These are phyloP conservation scores for Argyresthia goedartella DNA, from an alignment of 2,888 invertebrate genomes.

Conservation along the genomic window DNA sequence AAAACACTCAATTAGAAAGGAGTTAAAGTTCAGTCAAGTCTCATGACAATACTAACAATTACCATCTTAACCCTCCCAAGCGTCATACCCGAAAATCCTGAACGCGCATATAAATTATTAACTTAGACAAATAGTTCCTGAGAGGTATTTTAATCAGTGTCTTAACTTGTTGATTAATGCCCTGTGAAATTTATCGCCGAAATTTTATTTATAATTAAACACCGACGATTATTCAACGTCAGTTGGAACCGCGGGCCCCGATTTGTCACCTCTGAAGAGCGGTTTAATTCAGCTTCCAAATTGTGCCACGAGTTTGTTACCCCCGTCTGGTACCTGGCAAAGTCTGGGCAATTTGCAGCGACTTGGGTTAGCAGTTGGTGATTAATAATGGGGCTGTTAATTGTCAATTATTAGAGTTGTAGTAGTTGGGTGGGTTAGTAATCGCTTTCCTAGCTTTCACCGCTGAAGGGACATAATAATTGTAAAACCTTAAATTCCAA, in stretches of 20 bases:
- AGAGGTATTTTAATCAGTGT: slow-evolving; percentile 73
- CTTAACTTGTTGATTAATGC: slow-evolving; percentile 72
- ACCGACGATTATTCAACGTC: slow-evolving; percentile 65
- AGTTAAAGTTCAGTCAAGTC: too few relatives aligned
- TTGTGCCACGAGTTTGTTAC: slow-evolving; percentile 56
- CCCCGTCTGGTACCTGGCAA: slow-evolving; percentile 35
- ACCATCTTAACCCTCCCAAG: too few relatives aligned
- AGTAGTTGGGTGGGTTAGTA: background rate
- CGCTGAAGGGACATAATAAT: too few relatives aligned
- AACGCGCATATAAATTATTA: slow-evolving; percentile 50
- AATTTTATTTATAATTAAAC: slow-evolving; percentile 72
- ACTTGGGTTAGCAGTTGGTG: slow-evolving; percentile 16
- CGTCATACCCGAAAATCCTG: too few relatives aligned
- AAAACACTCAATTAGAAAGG: too few relatives aligned
- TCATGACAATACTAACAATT: too few relatives aligned
- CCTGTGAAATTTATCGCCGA: slow-evolving; percentile 63
- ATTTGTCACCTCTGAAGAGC: slow-evolving; percentile 61
- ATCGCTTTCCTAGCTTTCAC: too few relatives aligned
- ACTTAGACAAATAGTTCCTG: slow-evolving; percentile 65
- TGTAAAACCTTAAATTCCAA: too few relatives aligned
- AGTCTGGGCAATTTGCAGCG: slow-evolving; percentile 35
- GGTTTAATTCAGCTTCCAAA: slow-evolving; percentile 60
- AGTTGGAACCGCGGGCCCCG: slow-evolving; percentile 53
- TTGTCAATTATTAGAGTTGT: slow-evolving; percentile 16
- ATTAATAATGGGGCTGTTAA: slow-evolving; percentile 1